These are phyloP conservation scores for Glossophaga mutica DNA, from an alignment of 2,797 vertebrate genomes.

Conservation along the genomic window DNA sequence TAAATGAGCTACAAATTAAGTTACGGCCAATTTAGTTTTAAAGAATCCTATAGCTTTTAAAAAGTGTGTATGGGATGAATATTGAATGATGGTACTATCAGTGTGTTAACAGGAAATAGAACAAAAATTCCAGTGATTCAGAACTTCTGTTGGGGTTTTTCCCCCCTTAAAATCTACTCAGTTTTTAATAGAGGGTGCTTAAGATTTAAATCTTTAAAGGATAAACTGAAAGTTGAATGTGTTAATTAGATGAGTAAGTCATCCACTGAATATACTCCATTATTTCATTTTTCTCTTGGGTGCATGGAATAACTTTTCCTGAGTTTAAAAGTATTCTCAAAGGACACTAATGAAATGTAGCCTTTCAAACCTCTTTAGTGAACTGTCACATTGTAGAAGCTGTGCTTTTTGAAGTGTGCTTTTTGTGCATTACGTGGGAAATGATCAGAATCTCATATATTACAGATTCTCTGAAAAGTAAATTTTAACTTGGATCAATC, in stretches of 20 bases:
- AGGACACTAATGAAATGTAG: background rate
- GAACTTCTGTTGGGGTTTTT: conserved; percentile 69
- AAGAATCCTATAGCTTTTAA: conserved; percentile 62
- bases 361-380: background rate
- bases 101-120: conserved; percentile 82
- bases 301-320: conserved; percentile 46
- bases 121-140: conserved; percentile 84
- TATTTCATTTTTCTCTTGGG: conserved; percentile 45
- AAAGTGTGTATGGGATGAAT: conserved; percentile 47
- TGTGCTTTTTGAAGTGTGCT: too few relatives aligned
- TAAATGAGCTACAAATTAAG: conserved; percentile 66
- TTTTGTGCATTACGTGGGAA: too few relatives aligned
- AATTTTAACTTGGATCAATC: background rate
- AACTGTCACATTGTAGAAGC: conserved; percentile 14
- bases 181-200: conserved; percentile 73
- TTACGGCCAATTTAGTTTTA: conserved; percentile 41
- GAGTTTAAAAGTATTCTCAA: conserved; percentile 43
- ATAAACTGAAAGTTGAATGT: conserved; percentile 67
- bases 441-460: background rate
- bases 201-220: conserved; percentile 78
- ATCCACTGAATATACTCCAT: background rate
- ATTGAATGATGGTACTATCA: conserved; percentile 74
- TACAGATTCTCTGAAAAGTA: conserved; percentile 31
- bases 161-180: background rate
- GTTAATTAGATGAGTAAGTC: conserved; percentile 39